Percentiles rank a stretch among this genome's conserved stretches.
phyloP scores from a whole-genome alignment of 2,113 vertebrate genomes.

The Trogon melanurus region DNA sequence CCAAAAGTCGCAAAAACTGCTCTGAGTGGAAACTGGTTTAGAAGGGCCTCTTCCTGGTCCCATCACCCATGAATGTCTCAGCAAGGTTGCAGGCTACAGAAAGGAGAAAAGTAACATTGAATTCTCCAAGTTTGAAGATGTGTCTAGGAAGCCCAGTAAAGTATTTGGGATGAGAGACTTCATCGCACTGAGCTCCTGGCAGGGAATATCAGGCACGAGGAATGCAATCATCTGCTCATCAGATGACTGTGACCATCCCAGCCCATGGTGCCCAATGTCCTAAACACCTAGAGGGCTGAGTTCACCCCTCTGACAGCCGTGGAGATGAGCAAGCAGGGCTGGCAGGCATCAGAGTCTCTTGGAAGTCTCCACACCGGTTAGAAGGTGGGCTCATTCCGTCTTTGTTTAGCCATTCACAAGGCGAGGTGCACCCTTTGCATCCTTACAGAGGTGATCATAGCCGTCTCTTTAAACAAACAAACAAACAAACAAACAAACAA shows the following conservation, averaged over 20 bases:
- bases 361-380: accelerated
- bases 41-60: background rate
- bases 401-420: background rate
- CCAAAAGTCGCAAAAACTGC: background rate
- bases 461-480: background rate
- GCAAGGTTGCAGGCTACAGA: background rate
- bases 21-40: background rate
- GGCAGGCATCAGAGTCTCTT: accelerated
- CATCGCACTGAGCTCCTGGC: background rate
- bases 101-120: background rate
- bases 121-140: background rate
- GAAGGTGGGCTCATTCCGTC: background rate
- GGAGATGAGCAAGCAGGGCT: background rate
- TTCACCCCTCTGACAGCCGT: background rate
- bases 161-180: background rate
- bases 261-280: accelerated
- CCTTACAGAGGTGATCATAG: background rate
- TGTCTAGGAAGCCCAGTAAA: background rate
- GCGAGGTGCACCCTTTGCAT: background rate
- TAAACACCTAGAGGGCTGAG: background rate
- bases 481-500: background rate
- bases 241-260: background rate
- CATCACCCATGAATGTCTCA: background rate
- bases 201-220: background rate
- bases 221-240: background rate